Evolutionary conservation across 2,888 invertebrate species (phyloP).

Genomic region (Malachius bipustulatus): DNA sequence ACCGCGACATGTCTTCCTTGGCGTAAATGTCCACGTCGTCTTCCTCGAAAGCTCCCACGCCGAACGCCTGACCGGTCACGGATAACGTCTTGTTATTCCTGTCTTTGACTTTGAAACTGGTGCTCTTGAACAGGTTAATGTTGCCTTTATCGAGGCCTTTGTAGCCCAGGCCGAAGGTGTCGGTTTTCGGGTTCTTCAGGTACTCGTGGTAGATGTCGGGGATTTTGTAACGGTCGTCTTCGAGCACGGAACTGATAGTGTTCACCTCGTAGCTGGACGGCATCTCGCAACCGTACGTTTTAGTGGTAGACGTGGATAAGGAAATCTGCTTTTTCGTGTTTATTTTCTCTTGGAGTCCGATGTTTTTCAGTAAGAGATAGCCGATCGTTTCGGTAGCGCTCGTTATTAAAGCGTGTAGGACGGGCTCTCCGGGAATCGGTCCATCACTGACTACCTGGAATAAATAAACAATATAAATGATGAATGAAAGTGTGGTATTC

Average conservation of each 20-base stretch:
- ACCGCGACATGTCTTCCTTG: constrained; percentile 80
- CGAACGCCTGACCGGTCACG: constrained; percentile 83
- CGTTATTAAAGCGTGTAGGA: constrained; percentile 54
- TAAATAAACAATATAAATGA: constrained; percentile 10
- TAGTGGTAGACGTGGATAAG: constrained; percentile 25
- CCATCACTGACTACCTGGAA: constrained; percentile 30
- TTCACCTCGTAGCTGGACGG: constrained; percentile 26
- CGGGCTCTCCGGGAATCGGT: constrained; percentile 52
- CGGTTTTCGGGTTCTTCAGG: constrained; percentile 60
- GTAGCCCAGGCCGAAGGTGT: constrained; percentile 73
- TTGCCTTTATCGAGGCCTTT: constrained; percentile 52
- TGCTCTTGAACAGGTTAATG: constrained; percentile 37
- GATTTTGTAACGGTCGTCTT: constrained; percentile 53
- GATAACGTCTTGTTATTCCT: constrained; percentile 50
- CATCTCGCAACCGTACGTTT: constrained; percentile 43
- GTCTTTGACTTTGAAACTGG: constrained; percentile 43
- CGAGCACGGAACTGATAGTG: constrained; percentile 40
- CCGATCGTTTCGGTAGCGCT: constrained; percentile 82
- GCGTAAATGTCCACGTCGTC: constrained; percentile 92
- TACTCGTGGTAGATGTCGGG: constrained; percentile 74
- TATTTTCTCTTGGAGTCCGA: constrained; percentile 73
- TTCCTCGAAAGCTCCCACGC: constrained; percentile 93
- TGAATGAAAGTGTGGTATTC: no score
- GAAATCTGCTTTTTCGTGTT: constrained; percentile 37
- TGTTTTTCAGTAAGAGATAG: constrained; percentile 67